Evolutionary conservation across 2,113 vertebrate genomes (phyloP).

Genomic region (Archilochus colubris): DNA sequence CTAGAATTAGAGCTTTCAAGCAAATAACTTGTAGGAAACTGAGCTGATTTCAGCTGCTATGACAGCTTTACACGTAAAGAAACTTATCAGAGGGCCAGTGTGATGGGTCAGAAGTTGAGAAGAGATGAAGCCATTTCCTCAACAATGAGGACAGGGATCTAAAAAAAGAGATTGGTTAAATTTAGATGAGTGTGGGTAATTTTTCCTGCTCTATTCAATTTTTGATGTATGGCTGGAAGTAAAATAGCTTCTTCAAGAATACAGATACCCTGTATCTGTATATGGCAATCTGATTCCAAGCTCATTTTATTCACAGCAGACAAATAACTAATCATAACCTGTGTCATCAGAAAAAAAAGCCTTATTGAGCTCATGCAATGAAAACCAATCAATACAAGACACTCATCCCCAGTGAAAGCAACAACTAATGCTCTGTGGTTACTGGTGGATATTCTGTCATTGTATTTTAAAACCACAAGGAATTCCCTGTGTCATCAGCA

Average conservation of each 20-base stretch:
- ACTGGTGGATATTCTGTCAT: constrained; percentile 19
- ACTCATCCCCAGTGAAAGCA: constrained; percentile 34
- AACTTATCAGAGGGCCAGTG: background rate
- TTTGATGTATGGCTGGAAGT: background rate
- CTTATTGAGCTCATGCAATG: constrained; percentile 12
- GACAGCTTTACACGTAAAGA: background rate
- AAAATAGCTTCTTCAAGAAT: background rate
- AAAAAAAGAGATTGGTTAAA: background rate
- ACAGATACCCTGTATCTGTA: background rate
- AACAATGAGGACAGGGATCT: background rate
- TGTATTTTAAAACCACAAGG: constrained; percentile 54
- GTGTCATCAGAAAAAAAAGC: constrained; percentile 34
- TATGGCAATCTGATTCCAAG: background rate
- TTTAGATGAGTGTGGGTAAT: background rate
- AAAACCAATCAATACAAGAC: constrained; percentile 46
- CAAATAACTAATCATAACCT: constrained; percentile 13
- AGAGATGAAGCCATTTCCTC: background rate
- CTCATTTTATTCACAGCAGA: background rate
- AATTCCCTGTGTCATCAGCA: constrained; percentile 62
- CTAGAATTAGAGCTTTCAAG: background rate
- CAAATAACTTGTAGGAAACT: fast-evolving
- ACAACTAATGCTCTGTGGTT: constrained; percentile 23
- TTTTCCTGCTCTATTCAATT: background rate
- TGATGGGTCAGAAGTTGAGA: background rate
- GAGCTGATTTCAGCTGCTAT: background rate